Base-by-base conservation (phyloP, 2,797 vertebrate species). In the Aselliscus stoliczkanus region DNA sequence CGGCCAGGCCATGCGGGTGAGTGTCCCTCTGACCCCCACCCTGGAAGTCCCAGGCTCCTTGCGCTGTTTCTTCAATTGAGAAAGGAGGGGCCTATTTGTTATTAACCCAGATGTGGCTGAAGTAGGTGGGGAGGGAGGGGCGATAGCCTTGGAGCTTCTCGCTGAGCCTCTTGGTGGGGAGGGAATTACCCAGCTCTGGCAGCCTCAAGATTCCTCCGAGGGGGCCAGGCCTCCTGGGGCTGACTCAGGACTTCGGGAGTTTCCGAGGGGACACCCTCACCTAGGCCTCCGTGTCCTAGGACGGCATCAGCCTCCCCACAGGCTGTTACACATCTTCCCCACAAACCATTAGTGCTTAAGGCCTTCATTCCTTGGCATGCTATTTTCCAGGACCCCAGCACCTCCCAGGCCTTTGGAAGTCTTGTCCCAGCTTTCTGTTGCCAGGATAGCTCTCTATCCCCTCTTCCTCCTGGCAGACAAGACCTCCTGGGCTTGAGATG, bases 1-100 rank as follows among this genome's bases (percentile, higher is more conserved):
- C 4, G 88, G 95, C 96, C 82, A 60, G 96, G 97, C 97, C 95
- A 98, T 97, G 97, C 96, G 94, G 97, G 97, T 98, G 90, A 98
- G 97, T 98, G 93, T 97, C 91, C 95, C 86, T 94, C 90, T 96
- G 96, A 95, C 79, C 96, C 97, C 95, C 29, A 93, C 82, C 95
- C 96, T 31, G n/a, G 88, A 96, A 96, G 91, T 54, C 95, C 94
- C 31, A 1, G 80, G 52, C 76, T 95, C 52, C 92, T 93, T 70
- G 2, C 21, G 20, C 50, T 56, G 34, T 80, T 94, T 92, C 82
- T 94, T 94, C 88, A 83, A 77, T 80, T 95, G 82, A 50, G 84
- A 67, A 93, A 96, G 92, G 95, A 96, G 76, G 88, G 21, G 91
- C 39, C 44, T 83, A 94, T 82, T 18, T 21, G 70, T 90, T 69